Evolutionary conservation across 2,113 vertebrate genomes (phyloP).

Genomic region (Eurypyga helias): DNA sequence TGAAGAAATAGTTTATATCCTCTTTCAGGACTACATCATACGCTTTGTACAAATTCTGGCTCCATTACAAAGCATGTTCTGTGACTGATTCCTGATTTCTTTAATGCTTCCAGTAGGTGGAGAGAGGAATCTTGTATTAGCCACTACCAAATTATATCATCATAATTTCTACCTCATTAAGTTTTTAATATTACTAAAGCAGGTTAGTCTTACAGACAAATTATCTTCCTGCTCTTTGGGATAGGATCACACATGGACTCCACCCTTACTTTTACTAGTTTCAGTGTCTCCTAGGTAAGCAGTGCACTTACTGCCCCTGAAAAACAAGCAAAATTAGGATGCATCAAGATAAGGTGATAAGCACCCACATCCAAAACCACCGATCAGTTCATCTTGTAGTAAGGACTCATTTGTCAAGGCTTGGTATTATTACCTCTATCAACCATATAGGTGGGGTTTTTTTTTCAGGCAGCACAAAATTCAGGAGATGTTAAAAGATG

Average conservation of each 20-base stretch:
- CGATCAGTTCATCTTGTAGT: not conserved
- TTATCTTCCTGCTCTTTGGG: not conserved
- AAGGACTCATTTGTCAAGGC: not conserved
- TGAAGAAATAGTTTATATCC: not conserved
- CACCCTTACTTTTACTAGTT: slow-evolving; percentile 43
- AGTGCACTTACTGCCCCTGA: not conserved
- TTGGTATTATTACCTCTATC: not conserved
- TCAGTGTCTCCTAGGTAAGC: not conserved
- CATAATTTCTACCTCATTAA: not conserved
- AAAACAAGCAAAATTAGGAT: not conserved
- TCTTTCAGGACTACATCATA: not conserved
- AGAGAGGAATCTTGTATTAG: not conserved
- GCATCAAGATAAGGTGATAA: not conserved
- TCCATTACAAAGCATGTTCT: not conserved
- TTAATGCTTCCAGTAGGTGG: not conserved
- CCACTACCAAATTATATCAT: not conserved
- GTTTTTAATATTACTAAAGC: not conserved
- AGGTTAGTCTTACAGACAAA: not conserved
- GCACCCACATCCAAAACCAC: not conserved
- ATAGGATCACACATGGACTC: not conserved
- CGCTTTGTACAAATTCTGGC: not conserved
- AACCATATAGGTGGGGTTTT: not conserved
- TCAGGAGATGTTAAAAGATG: not conserved
- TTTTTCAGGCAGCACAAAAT: not conserved
- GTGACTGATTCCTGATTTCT: not conserved